Base-by-base conservation (phyloP, 2,888 invertebrate species). In the Sicus ferrugineus region DNA sequence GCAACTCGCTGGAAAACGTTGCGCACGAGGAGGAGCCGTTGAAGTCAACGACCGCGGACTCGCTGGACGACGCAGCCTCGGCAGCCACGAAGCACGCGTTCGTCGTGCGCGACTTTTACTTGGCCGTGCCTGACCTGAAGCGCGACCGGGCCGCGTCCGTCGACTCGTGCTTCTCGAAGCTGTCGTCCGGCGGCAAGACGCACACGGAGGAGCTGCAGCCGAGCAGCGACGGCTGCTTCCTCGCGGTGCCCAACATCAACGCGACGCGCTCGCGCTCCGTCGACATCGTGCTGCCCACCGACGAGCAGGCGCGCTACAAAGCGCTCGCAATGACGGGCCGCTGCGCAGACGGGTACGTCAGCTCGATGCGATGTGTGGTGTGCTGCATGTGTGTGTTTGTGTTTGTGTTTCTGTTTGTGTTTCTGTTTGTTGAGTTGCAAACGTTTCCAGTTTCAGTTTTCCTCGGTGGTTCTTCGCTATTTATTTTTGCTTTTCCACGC, bases 121-220 rank as follows among this genome's bases (percentile, higher is more conserved):
- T 93, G 56, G 90, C 93, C 70, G 95, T 95, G 72, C 95, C 95
- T 50, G 93, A 94, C 78, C 84, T 94, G 75, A 92, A 91, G 81
- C 89, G 94, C 30, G 94, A 94, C 81, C 90, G 95, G 21, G 95
- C 95, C 21, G 94, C 94, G 38, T 94, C 94, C 0, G 94, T 95
- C 2, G 95, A 95, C 82, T 94, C 94, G 21, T 93, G 93, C 81
- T 95, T 94, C 84, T 90, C 93, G 70, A 92, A 92, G 86, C 89
- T 92, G 65, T 89, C 90, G 28, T 91, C 92, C 61, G 89, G 89
- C 73, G 89, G 89, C 68, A 90, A 92, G 83, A 90, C 92, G 23
- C 9, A 46, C n/a, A n/a, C 92, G 46, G 65, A 65, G n/a, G 91
- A 93, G 80, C 81, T 92, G 74, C 87, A 88, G 75, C 89, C 91